Evolutionary conservation across 2,797 vertebrate genomes (phyloP), one percentile per base, ranked within the genome.

Genomic region (Eulemur coronatus): DNA sequence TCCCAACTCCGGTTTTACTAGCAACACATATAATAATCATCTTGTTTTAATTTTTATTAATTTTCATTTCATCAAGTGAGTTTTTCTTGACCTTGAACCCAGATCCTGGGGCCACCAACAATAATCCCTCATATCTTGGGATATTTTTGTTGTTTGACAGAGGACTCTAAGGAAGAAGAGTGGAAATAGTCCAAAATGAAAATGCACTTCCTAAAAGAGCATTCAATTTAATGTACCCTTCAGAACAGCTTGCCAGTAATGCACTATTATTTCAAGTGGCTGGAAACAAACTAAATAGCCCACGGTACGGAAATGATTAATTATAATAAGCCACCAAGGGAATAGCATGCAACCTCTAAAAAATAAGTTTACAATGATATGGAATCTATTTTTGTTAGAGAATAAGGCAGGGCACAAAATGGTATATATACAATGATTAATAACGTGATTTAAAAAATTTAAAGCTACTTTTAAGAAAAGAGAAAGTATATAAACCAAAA

Each of bases 241-340:
- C 67, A 92, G 50, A 85, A 81, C 14, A 76, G 59, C 52, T 26
- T 96, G 33, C 61, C 33, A 73, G 41, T 72, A 67, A 86, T 7
- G 26, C 69, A 84, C 35, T 41, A 30, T 41, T 55, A 33, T 65
- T 80, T 79, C 57, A 72, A 52, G 70, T 70, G 43, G 76, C 50
- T 85, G 11, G 67, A 81, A 85, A 92, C 84, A 97, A 85, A 88
- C 84, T 67, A 88, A 93, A 84, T 0, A 85, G 84, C 52, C 78
- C 33, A 52, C 0, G 6, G 22, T 30, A n/a, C 10, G 52, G 26
- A 50, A 41, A 90, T 43, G 8, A 73, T 59, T 65, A 89, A 82
- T 90, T 52, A 75, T 70, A 55, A 92, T 76, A 63, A 75, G 41
- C 33, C 67, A 76, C 46, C 46, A 50, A 30, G 9, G 52, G 46